Evolutionary conservation across 2,888 invertebrate genomes (phyloP), one percentile per base, ranked within the genome.

Genomic region (Lasius platythorax): DNA sequence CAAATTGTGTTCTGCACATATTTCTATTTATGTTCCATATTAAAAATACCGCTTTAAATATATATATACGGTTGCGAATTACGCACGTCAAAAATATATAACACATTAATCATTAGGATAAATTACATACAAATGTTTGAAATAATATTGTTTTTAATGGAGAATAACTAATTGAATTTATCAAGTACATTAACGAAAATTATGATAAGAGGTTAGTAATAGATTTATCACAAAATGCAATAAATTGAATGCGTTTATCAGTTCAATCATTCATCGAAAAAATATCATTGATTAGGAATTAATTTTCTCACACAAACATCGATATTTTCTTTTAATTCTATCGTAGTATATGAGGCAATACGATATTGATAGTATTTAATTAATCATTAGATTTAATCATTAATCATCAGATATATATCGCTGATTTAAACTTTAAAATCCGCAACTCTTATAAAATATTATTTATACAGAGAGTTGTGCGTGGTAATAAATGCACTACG

Each of bases 301-400:
- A 53, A 66, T 76, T 76, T 76, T 9, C 50, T 75, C 37, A 28
- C 50, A 8, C 50, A 8, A 12, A 8, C 15, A 53, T 67, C 2
- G 28, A 30, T 28, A 67, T 63, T 68, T 18, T 23, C 23, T 79
- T 68, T 18, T 37, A 66, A 76, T 76, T 50, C 18, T 33, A 15
- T 46, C 23, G 33, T 56, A 12, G 23, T 53, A 6, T 50, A 53
- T 43, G 30, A 78, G 23, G 43, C 70, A 56, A 68, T 78, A 30
- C 30, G 68, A 78, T 78, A 78, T 78, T 78, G 78, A 78, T 78
- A 70, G 56, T 30, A n/a, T 28, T 58, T 79, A 70, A 79, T 79
- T 61, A 61, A 72, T 79, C 79, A 79, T 70, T 53, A 53, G n/a
- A 50, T 2, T 18, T 18, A 50, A 50, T 50, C 46, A 50, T 50